These are phyloP conservation scores for Macrostomum lignano DNA, from an alignment of 1,140 invertebrate genomes.

Conservation along the genomic window DNA sequence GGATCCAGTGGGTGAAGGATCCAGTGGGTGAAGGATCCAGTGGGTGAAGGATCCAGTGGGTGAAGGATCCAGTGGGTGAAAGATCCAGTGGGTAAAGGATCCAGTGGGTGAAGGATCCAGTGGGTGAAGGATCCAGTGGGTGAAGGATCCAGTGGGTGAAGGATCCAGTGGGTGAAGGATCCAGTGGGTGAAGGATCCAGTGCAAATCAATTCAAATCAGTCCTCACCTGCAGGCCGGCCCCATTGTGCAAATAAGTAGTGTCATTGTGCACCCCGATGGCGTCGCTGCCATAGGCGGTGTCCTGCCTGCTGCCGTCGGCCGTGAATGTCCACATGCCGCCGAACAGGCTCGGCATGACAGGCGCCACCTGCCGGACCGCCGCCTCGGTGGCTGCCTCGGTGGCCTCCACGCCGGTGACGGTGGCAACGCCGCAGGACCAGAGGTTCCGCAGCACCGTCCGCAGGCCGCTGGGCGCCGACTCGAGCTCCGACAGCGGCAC, in stretches of 20 bases:
- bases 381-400: slow-evolving; percentile 29
- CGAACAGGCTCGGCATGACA: slow-evolving; percentile 35
- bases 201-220: slow-evolving; percentile 22
- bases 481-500: too few relatives aligned
- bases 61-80: too few relatives aligned
- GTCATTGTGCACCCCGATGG: slow-evolving; percentile 34
- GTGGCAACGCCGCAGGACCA: slow-evolving; percentile 5
- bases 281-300: slow-evolving; percentile 35
- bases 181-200: too few relatives aligned
- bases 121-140: too few relatives aligned
- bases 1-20: too few relatives aligned
- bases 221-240: slow-evolving; percentile 29
- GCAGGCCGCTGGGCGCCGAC: too few relatives aligned
- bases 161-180: too few relatives aligned
- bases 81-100: too few relatives aligned
- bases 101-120: too few relatives aligned
- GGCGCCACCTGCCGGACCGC: slow-evolving; percentile 31
- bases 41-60: too few relatives aligned
- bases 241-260: slow-evolving; percentile 42
- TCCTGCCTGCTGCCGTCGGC: slow-evolving; percentile 33
- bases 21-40: too few relatives aligned
- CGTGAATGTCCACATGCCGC: slow-evolving; percentile 31
- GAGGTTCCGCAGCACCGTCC: slow-evolving; percentile 11
- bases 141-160: too few relatives aligned
- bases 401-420: slow-evolving; percentile 8